phyloP scores from a whole-genome alignment of 2,113 vertebrate genomes.

The Narcine bancroftii region DNA sequence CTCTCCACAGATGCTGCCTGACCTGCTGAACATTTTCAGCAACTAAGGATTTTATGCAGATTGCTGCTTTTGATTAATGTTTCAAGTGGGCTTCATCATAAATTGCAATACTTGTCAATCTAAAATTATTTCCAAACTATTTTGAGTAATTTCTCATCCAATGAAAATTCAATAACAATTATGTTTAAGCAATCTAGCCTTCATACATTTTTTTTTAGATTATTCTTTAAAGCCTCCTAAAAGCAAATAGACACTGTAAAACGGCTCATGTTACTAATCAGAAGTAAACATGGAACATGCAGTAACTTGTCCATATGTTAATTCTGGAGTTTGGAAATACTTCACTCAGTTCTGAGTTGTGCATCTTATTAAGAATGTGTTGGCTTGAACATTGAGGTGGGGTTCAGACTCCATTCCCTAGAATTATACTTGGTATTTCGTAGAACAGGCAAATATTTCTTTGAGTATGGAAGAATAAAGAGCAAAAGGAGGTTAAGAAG shows the following conservation, averaged over 20 bases:
- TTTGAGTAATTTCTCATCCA: neutral
- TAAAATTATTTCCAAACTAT: neutral
- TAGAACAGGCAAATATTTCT: too few relatives aligned
- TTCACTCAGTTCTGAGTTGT: too few relatives aligned
- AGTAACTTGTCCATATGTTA: neutral
- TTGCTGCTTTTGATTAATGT: too few relatives aligned
- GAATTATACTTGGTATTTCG: neutral
- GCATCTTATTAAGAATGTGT: too few relatives aligned
- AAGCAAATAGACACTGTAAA: neutral
- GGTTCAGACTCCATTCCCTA: too few relatives aligned
- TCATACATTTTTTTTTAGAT: too few relatives aligned
- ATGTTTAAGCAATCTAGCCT: neutral
- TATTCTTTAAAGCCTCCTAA: neutral
- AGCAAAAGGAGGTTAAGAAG: too few relatives aligned
- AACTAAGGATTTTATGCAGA: too few relatives aligned
- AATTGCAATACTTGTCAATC: neutral
- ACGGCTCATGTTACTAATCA: neutral
- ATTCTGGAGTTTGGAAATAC: neutral
- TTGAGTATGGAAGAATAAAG: too few relatives aligned
- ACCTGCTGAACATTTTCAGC: too few relatives aligned
- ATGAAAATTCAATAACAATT: neutral
- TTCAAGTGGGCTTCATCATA: constrained; percentile 18
- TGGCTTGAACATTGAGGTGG: too few relatives aligned
- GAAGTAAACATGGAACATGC: neutral
- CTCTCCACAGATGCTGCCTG: too few relatives aligned